Base-by-base conservation (phyloP, 2,113 vertebrate genomes). In the Typhlomys cinereus region DNA sequence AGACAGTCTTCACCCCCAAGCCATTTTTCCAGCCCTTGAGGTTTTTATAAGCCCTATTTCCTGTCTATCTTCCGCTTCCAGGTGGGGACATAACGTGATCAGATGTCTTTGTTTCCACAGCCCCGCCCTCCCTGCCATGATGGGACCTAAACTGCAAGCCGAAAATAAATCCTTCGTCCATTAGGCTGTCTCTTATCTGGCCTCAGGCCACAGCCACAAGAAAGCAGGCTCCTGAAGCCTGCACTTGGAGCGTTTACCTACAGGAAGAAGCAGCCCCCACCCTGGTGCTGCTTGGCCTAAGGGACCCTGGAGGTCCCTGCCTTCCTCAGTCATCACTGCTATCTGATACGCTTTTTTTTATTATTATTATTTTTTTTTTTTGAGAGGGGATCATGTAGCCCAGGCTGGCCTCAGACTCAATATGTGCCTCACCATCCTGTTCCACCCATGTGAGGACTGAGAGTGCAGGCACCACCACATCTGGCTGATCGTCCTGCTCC, bases 161-260 rank as follows among this genome's bases (percentile, higher is more conserved):
- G 34, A 0, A n/a, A 18, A 61, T 36, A 79, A 50, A 52, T 1
- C 15, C 34, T 8, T 50, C 80, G 44, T 48, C 41, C 14, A 23
- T 67, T 29, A 64, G 34, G 29, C 20, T 82, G 61, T n/a, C 21
- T 64, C 79, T 44, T 23, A 4, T 64, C 41, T 62, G 31, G 18
- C 5, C 7, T 64, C 46, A 23, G 41, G 79, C 21, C 29, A n/a
- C 29, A 23, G 20, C 18, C 15, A 50, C 23, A 44, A 50, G 61
- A n/a, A 48, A 66, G 34, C 12, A 18, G 0, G 6, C 34, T n/a
- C 29, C 5, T 1, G 0, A 4, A 7, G 13, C 6, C 27, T 14
- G 36, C 71, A 44, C 44, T 66, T 23, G 5, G 44, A 36, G 79
- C 23, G 4, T 0, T 7, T 54, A 8, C 52, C 29, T 69, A 34